Evolutionary conservation across 2,797 vertebrate species (phyloP).

Genomic region (Rhodeus uyekii): DNA sequence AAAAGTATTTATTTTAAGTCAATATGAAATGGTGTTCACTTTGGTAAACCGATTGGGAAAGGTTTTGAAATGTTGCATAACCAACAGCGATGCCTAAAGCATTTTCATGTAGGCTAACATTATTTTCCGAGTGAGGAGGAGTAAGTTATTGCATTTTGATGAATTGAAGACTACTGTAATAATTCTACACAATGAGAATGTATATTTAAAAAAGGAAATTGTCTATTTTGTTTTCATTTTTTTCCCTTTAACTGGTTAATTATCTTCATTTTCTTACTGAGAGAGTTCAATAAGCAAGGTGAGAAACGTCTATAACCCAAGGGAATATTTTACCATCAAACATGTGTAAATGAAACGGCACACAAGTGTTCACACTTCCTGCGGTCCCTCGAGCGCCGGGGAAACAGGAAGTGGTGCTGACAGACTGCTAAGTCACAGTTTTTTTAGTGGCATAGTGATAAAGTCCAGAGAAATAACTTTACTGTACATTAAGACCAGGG

Average conservation of each 20-base stretch:
- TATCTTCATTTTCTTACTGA: constrained; percentile 59
- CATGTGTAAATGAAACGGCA: constrained; percentile 39
- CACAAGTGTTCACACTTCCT: constrained; percentile 55
- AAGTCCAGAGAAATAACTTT: background rate
- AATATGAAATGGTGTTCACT: background rate
- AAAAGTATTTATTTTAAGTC: too few species aligned
- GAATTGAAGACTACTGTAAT: too few species aligned
- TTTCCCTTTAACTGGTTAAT: constrained; percentile 69
- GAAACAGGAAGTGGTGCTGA: constrained; percentile 3
- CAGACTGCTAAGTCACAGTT: background rate
- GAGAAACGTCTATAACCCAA: background rate
- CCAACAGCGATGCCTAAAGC: too few species aligned
- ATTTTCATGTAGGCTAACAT: too few species aligned
- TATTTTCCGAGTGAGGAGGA: too few species aligned
- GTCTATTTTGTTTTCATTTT: constrained; percentile 61
- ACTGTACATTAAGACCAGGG: background rate
- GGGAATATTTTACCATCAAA: background rate
- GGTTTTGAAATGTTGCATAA: constrained; percentile 9
- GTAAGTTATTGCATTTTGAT: too few species aligned
- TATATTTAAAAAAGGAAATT: too few species aligned
- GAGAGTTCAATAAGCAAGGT: constrained; percentile 57
- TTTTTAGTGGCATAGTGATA: background rate
- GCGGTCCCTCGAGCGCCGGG: constrained; percentile 13
- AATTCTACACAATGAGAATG: too few species aligned
- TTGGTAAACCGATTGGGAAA: background rate